Base-by-base conservation (phyloP, 2,797 vertebrate genomes). In the Pantherophis vulpinus region DNA sequence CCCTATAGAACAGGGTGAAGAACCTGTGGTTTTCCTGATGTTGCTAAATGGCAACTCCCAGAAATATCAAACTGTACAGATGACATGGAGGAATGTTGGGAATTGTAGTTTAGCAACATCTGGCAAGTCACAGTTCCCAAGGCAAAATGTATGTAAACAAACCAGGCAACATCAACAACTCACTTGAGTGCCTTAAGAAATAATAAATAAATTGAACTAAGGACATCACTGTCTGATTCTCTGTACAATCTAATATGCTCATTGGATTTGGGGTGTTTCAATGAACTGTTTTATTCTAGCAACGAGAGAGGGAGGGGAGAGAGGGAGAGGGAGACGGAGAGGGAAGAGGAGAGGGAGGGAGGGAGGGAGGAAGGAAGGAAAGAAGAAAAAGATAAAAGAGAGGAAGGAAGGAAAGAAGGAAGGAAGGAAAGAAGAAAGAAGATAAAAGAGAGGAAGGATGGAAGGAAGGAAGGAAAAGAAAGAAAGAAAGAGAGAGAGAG, bases 281-380 rank as follows among this genome's bases (percentile, higher is more conserved):
- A 14, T 88, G 90, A 96, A 94, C 93, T 94, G 79, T 70, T 92
- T 93, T 92, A 70, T 89, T 88, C 90, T 92, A 95, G 95, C 93
- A 59, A 20, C 0, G 1, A 58, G 58, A 55, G 54, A 12, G 54
- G 12, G 54, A 12, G 2, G 12, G 11, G 54, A 54, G 54, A 11
- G 54, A 54, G 54, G 1, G 11, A 13, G 9, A 55, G 54, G 5
- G 47, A 47, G 47, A 47, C 1, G 5, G 1, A n/a, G n/a, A n/a
- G n/a, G n/a, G n/a, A n/a, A n/a, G n/a, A 7, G 6, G 47, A 5
- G 54, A 0, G 54, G 11, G 2, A 54, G 58, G 58, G 5, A 59
- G 58, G 58, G 10, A 54, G 54, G 54, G 0, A 55, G 11, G 11
- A 12, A 54, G 54, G 11, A 54, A 54, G 54, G 2, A 54, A 54